These are phyloP conservation scores for Cichladusa arquata DNA, from an alignment of 2,113 vertebrate species.

Conservation along the genomic window DNA sequence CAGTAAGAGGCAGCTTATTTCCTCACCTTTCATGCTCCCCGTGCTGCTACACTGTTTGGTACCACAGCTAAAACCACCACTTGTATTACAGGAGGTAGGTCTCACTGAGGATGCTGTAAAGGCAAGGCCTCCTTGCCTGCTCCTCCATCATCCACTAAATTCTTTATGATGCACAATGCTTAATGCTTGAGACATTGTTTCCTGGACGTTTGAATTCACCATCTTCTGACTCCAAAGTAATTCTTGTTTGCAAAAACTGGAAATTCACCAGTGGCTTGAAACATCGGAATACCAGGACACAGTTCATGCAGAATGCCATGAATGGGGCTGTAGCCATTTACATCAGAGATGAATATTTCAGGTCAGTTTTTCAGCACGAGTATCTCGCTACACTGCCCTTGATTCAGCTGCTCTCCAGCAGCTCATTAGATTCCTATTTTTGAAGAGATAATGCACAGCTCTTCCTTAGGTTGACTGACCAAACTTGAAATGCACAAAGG, in stretches of 20 bases:
- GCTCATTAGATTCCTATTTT: neutral
- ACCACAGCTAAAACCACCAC: neutral
- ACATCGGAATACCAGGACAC: neutral
- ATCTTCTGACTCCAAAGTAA: neutral
- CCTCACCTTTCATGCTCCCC: fast-evolving
- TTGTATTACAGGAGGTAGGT: neutral
- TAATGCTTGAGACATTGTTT: neutral
- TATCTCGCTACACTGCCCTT: neutral
- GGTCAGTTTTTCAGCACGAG: neutral
- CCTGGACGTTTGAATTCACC: neutral
- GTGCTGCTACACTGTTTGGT: neutral
- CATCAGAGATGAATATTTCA: neutral
- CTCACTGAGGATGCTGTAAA: neutral
- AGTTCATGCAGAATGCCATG: fast-evolving
- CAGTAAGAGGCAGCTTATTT: neutral
- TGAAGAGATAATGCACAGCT: neutral
- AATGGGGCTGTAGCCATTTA: neutral
- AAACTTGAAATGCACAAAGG: neutral
- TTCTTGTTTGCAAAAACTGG: neutral
- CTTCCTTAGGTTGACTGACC: neutral
- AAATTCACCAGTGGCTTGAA: neutral
- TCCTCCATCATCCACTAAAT: neutral
- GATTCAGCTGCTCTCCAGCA: neutral
- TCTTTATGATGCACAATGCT: neutral
- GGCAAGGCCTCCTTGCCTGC: neutral